Conservation (phyloP, 2,797 vertebrate species). For the Crocodylus rhombifer region DNA sequence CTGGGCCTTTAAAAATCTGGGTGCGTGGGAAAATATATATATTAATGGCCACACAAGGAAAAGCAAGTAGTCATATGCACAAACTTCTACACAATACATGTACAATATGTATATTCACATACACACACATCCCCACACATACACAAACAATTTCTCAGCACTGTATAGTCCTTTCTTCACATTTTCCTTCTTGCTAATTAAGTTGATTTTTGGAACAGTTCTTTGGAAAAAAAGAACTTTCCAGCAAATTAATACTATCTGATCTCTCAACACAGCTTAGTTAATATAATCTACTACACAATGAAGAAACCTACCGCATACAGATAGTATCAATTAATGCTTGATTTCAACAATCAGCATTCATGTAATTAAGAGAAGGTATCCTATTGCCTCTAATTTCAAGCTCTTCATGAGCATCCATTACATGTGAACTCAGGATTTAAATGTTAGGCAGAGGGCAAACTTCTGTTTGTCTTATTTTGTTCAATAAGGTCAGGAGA, state of each 20-base stretch:
- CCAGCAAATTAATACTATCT: slow-evolving; percentile 5
- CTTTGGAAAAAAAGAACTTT: neutral
- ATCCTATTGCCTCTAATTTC: neutral
- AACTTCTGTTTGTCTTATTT: neutral
- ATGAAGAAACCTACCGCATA: slow-evolving; percentile 23
- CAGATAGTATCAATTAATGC: slow-evolving; percentile 53
- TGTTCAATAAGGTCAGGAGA: neutral
- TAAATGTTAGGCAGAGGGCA: neutral
- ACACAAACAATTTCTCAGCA: neutral
- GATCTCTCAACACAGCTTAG: slow-evolving; percentile 6
- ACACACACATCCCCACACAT: neutral
- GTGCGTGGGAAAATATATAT: neutral
- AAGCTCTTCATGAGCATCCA: neutral
- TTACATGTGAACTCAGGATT: neutral
- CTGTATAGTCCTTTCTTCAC: neutral
- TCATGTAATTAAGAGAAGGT: slow-evolving; percentile 12
- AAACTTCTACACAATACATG: neutral
- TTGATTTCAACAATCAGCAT: slow-evolving; percentile 27
- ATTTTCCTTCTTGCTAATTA: neutral
- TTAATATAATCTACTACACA: slow-evolving; percentile 34
- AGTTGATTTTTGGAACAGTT: neutral
- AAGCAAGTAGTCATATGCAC: neutral
- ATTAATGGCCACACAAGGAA: neutral
- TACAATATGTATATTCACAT: neutral
- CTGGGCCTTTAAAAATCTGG: too few relatives aligned